A percentile compares a stretch with the other conserved stretches of the same genome.
These are phyloP conservation scores for Dilophus febrilis DNA, from an alignment of 2,888 invertebrate species.

Conservation along the genomic window DNA sequence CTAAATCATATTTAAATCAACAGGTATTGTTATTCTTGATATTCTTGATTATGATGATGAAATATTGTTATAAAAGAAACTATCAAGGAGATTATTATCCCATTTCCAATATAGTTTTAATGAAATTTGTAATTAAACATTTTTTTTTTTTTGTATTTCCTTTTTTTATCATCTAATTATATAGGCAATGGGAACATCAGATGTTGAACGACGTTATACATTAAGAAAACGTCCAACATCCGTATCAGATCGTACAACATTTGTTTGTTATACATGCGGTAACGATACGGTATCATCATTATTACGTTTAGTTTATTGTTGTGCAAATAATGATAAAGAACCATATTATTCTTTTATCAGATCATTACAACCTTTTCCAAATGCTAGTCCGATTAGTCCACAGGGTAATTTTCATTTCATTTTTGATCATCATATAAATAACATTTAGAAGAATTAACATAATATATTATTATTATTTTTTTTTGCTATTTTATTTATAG, in stretches of 20 bases:
- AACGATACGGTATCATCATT: conserved; percentile 62
- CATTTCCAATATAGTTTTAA: no score
- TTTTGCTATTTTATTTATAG: conserved; percentile 25
- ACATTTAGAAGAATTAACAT: no score
- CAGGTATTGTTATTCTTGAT: no score
- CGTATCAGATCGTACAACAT: conserved; percentile 45
- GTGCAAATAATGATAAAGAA: conserved; percentile 68
- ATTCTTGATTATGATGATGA: no score
- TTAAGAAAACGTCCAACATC: conserved; percentile 58
- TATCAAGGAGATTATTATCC: no score
- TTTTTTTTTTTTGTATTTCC: no score
- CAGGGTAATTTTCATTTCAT: conserved; percentile 39
- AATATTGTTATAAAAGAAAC: no score
- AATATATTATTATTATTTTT: no score
- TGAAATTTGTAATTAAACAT: no score
- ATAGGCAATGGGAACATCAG: conserved; percentile 54
- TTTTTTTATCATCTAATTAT: no score
- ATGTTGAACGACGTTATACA: conserved; percentile 63
- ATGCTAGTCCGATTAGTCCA: conserved; percentile 77
- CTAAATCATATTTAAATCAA: no score
- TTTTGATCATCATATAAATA: no score
- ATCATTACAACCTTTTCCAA: conserved; percentile 58
- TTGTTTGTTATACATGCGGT: conserved; percentile 83
- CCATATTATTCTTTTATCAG: conserved; percentile 83
- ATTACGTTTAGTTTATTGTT: conserved; percentile 67